Conservation (phyloP, 1,140 invertebrate species). For the Macrotrachela quadricornifera region DNA sequence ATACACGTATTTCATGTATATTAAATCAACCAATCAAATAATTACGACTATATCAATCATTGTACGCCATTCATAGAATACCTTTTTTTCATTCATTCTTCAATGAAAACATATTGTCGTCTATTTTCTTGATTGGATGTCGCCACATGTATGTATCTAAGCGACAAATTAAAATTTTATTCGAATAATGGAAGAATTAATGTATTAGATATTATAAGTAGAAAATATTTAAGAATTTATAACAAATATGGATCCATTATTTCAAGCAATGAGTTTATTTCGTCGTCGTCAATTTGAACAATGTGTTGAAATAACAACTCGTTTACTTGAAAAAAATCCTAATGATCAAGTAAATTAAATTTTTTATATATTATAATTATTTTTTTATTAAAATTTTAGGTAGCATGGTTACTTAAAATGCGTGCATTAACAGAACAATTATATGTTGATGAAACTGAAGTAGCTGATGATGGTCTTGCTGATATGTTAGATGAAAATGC, state of each 20-base stretch:
- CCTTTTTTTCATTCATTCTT: too few relatives aligned
- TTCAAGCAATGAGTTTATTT: constrained; percentile 51
- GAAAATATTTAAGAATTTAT: too few relatives aligned
- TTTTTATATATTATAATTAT: constrained; percentile 34
- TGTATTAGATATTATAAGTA: constrained; percentile 43
- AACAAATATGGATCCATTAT: constrained; percentile 45
- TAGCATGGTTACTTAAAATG: constrained; percentile 72
- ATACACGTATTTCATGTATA: too few relatives aligned
- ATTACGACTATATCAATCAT: too few relatives aligned
- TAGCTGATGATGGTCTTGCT: constrained; percentile 62
- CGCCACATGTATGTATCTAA: too few relatives aligned
- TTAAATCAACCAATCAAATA: too few relatives aligned
- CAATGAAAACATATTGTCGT: constrained; percentile 19
- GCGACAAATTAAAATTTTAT: too few relatives aligned
- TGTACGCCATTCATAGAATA: too few relatives aligned
- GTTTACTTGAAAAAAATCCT: constrained; percentile 55
- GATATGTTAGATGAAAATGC: constrained; percentile 58
- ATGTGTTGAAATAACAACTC: constrained; percentile 51
- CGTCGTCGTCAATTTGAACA: constrained; percentile 52
- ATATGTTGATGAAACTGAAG: constrained; percentile 73
- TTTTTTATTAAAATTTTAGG: constrained; percentile 39
- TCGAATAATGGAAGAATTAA: too few relatives aligned
- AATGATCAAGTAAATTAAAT: constrained; percentile 61
- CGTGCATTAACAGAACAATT: constrained; percentile 64
- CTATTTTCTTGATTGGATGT: constrained; percentile 30